Conservation (phyloP, 1,140 invertebrate genomes). For the Lepidurus apus region DNA sequence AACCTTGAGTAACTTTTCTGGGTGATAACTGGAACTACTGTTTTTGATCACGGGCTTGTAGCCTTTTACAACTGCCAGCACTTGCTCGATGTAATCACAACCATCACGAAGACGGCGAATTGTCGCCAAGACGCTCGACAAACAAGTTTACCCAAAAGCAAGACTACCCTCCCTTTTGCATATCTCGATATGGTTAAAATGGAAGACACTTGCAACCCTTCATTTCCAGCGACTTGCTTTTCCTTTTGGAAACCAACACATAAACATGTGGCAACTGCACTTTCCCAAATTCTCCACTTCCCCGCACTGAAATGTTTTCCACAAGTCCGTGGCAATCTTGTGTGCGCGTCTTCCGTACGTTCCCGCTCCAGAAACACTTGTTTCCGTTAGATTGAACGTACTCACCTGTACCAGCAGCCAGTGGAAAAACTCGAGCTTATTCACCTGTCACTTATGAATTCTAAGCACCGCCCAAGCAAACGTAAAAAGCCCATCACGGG, state of each 20-base stretch:
- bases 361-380: not conserved
- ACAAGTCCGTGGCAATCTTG: not conserved
- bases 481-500: not conserved
- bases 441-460: constrained; percentile 1
- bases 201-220: not conserved
- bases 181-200: not conserved
- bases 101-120: not conserved
- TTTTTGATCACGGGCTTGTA: no score
- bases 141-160: constrained; percentile 11
- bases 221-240: not conserved
- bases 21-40: no score
- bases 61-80: no score
- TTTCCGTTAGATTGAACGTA: not conserved
- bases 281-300: not conserved
- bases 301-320: not conserved
- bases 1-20: no score
- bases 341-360: not conserved
- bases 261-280: not conserved
- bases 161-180: not conserved
- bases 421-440: not conserved
- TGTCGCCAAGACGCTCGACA: not conserved
- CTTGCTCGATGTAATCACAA: not conserved
- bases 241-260: not conserved
- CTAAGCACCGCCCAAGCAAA: not conserved
- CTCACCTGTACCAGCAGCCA: not conserved